Base-by-base conservation (phyloP, 35 echinoderm and acorn worm species). In the Ophiothrix spiculata region DNA sequence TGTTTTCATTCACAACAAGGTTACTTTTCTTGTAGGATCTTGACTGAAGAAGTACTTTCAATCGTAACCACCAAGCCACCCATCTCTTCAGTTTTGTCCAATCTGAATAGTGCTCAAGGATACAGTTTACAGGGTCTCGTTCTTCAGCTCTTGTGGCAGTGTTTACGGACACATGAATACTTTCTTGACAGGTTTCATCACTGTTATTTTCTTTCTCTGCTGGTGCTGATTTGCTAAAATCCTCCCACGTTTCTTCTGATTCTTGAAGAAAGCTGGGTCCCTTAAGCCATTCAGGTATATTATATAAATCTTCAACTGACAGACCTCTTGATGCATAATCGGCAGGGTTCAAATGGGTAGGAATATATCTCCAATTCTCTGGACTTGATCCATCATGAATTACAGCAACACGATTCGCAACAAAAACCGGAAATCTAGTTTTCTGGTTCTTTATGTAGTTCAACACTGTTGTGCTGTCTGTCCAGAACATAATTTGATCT, bases 381-480 rank as follows among this genome's bases (percentile, higher is more conserved):
- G 75, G 17, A 34, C 80, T 49, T 39, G 86, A 89, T 64, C 86
- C 81, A 49, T 93, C 42, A 31, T 39, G 0, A 29, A 93, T 89
- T 3, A 80, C 56, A 39, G 39, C 38, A 41, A 89, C 23, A 25
- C 75, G 46, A 35, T 89, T 89, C 10, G 86, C 77, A 12, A 93
- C 86, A 80, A 88, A 93, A 23, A 88, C 86, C 33, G 78, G 85
- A 39, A 77, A 81, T 79, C 85, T 77, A 32, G 79, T 56, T 19
- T 35, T 84, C 38, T 93, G 86, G 74, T 75, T 92, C 36, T 36
- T 14, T 17, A 80, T 93, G 81, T 85, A 89, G 32, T 89, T 80
- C 63, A 89, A 36, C n/a, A 89, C 86, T 31, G 56, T 93, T 56
- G 79, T 42, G 46, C 91, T 93, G 54, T 93, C 86, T 4, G 86